Conservation (phyloP, 2,888 invertebrate species). For the Toxonevra muliebris region DNA sequence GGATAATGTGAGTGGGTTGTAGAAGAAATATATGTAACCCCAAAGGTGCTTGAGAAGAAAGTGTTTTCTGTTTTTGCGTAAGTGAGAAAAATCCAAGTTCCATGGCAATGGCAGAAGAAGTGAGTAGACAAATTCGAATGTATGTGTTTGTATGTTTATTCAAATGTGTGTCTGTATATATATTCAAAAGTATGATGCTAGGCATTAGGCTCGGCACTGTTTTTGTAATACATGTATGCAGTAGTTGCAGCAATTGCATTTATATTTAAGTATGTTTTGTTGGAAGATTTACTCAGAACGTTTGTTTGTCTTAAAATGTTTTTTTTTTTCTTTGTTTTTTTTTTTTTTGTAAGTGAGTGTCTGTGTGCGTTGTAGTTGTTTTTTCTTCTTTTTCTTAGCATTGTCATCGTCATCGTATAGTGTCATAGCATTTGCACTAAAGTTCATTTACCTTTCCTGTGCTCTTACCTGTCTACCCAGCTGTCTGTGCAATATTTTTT, state of each 20-base stretch:
- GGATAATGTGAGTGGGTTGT: too few species aligned
- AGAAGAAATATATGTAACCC: background rate
- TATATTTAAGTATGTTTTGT: too few species aligned
- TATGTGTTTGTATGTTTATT: slow-evolving; percentile 8
- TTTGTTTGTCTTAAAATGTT: too few species aligned
- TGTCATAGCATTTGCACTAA: slow-evolving; percentile 10
- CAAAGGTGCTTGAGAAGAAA: background rate
- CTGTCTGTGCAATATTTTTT: background rate
- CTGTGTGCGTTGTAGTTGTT: too few species aligned
- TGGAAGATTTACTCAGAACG: too few species aligned
- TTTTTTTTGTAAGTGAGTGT: too few species aligned
- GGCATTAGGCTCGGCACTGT: background rate
- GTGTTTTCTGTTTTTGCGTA: background rate
- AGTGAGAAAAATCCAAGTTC: background rate
- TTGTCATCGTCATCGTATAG: too few species aligned
- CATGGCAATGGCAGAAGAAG: too few species aligned
- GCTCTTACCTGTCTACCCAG: slow-evolving; percentile 4
- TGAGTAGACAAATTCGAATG: background rate
- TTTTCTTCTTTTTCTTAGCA: too few species aligned
- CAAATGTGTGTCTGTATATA: background rate
- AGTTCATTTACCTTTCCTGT: slow-evolving; percentile 30
- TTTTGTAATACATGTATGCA: background rate
- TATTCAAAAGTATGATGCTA: too few species aligned
- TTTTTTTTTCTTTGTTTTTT: too few species aligned
- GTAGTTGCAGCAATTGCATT: background rate